A percentile compares a stretch with the other conserved stretches of the same genome.
Evolutionary conservation across 2,888 invertebrate genomes (phyloP).

Genomic region (Drosophila macrothrix): DNA sequence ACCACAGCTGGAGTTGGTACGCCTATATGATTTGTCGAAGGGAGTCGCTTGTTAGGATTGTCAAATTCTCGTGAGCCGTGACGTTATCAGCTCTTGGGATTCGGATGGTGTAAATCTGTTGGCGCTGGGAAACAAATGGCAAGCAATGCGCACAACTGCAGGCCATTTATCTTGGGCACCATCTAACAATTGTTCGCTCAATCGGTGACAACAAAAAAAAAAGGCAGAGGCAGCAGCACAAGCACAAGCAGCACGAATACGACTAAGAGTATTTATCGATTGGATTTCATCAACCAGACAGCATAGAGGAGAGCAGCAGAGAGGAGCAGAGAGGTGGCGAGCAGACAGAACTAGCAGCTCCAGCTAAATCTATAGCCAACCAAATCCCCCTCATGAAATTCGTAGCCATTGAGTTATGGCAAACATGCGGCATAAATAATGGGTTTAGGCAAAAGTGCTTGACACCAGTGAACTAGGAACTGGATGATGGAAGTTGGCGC

Average conservation of each 20-base stretch:
- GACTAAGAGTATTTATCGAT: slow-evolving; percentile 65
- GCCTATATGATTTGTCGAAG: slow-evolving; percentile 17
- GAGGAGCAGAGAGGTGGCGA: background rate
- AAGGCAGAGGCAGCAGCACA: slow-evolving; percentile 35
- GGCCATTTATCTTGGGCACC: slow-evolving; percentile 71
- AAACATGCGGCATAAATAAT: slow-evolving; percentile 81
- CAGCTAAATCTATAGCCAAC: slow-evolving; percentile 20
- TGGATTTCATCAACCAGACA: slow-evolving; percentile 63
- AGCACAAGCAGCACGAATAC: slow-evolving; percentile 7
- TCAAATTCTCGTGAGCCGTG: slow-evolving; percentile 34
- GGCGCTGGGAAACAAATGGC: slow-evolving; percentile 66
- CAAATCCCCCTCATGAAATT: slow-evolving; percentile 42
- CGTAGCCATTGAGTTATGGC: slow-evolving; percentile 77
- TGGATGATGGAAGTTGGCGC: slow-evolving; percentile 14
- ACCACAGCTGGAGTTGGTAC: background rate
- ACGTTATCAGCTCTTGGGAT: slow-evolving; percentile 17
- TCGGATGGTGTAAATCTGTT: slow-evolving; percentile 55
- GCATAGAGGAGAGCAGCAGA: background rate
- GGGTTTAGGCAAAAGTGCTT: slow-evolving; percentile 61
- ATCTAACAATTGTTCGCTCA: slow-evolving; percentile 72
- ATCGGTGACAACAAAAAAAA: slow-evolving; percentile 73
- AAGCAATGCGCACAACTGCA: slow-evolving; percentile 75
- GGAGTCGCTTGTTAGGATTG: slow-evolving; percentile 43
- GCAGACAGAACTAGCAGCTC: background rate
- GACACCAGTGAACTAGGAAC: slow-evolving; percentile 40